phyloP scores from a whole-genome alignment of 1,140 invertebrate genomes.

The Drusus annulatus region DNA sequence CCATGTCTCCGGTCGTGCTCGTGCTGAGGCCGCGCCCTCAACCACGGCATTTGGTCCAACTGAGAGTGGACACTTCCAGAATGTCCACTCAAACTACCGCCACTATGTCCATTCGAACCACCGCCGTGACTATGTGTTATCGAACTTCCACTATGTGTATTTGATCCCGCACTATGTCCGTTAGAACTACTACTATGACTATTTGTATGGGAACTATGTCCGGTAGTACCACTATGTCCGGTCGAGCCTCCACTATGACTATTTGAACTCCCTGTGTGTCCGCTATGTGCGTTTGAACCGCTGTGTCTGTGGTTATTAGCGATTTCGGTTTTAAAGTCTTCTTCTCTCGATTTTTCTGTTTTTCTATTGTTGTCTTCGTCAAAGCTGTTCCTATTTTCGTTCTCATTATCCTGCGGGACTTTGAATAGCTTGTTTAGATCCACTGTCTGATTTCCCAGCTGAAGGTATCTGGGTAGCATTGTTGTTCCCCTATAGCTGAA shows the following conservation, averaged over 20 bases:
- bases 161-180: slow-evolving; percentile 1
- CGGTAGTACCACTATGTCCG: neutral
- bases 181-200: slow-evolving; percentile 32
- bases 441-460: slow-evolving; percentile 69
- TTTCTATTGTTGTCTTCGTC: slow-evolving; percentile 1
- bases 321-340: slow-evolving; percentile 40
- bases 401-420: slow-evolving; percentile 65
- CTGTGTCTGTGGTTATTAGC: slow-evolving; percentile 34
- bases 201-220: slow-evolving; percentile 3
- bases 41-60: slow-evolving; percentile 50
- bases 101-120: slow-evolving; percentile 23
- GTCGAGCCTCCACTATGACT: neutral
- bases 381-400: slow-evolving; percentile 56
- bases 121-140: slow-evolving; percentile 38
- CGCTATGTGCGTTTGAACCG: slow-evolving; percentile 9
- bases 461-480: slow-evolving; percentile 64
- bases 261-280: neutral
- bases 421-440: slow-evolving; percentile 69
- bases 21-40: slow-evolving; percentile 60
- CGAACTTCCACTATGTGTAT: neutral
- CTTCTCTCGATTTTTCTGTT: slow-evolving; percentile 28
- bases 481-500: slow-evolving; percentile 44
- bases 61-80: slow-evolving; percentile 19
- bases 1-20: slow-evolving; percentile 77
- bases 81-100: slow-evolving; percentile 23